Base-by-base conservation (phyloP, 2,888 invertebrate genomes). In the Synanthedon andrenaeformis region DNA sequence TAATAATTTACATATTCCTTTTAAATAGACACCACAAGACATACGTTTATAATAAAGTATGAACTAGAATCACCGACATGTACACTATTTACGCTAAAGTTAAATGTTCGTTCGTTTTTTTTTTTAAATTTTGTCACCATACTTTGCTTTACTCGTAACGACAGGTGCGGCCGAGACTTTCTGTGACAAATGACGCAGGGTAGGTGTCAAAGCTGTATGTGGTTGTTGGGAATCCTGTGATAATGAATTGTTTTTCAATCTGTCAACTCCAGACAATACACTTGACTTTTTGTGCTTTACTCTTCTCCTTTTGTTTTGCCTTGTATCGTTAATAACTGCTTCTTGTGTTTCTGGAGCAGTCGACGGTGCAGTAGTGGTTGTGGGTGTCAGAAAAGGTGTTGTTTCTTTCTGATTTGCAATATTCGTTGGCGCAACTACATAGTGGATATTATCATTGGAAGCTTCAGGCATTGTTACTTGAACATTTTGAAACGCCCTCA, bases 91-190 rank as follows among this genome's bases (percentile, higher is more conserved):
- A 64, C 55, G 64, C 53, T 61, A 57, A 41, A 53, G 61, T 62
- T 63, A 58, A 62, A 53, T 35, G 12, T 45, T 45, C 45, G 45
- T 13, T 42, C 13, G 11, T n/a, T n/a, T n/a, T n/a, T 42, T 45
- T 13, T 5, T 64, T 75, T 68, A 80, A 63, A 81, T 75, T 80
- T 83, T 84, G 63, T 86, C 86, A 73, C 86, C 86, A 66, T 86
- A 86, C 66, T 82, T 84, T 3, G 77, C 68, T 60, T 76, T 78
- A 41, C 74, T 76, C 55, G 66, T 65, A 4, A 64, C 61, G 57
- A 66, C 70, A 11, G 56, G 52, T 4, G 69, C 57, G 19, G 72
- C 72, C 19, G 57, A 53, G 14, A 57, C 59, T 5, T 45, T 45
- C 45, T 45, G 45, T n/a, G 45, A 3, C 13, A 45, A 14, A n/a